Evolutionary conservation across 2,797 vertebrate genomes (phyloP).

Genomic region (Poecilia gillii): DNA sequence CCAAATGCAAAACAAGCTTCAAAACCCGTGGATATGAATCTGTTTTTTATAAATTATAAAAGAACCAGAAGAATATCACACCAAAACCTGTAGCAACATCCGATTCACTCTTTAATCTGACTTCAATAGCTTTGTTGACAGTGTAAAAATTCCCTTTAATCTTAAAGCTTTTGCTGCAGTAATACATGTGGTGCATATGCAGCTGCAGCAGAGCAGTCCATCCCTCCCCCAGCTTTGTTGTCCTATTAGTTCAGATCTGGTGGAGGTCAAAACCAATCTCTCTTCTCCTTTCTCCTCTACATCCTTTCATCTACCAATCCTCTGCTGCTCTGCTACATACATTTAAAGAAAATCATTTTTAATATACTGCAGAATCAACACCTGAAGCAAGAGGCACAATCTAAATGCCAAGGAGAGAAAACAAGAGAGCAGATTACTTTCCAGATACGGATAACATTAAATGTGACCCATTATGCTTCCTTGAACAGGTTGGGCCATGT

Average conservation of each 20-base stretch:
- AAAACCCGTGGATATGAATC: not conserved
- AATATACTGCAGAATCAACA: conserved; percentile 2
- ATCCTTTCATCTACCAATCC: conserved; percentile 35
- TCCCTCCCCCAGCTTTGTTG: conserved; percentile 35
- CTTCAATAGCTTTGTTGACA: not conserved
- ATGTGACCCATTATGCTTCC: no score
- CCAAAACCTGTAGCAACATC: not conserved
- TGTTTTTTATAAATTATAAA: not conserved
- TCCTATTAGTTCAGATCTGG: conserved; percentile 65
- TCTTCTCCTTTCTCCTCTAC: conserved; percentile 37
- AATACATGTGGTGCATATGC: not conserved
- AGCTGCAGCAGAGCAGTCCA: conserved; percentile 15
- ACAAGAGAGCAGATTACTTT: not conserved
- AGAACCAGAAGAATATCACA: not conserved
- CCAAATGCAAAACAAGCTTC: not conserved
- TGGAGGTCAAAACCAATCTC: conserved; percentile 69
- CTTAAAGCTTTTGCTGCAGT: not conserved
- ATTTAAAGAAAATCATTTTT: conserved; percentile 4
- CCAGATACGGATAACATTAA: not conserved
- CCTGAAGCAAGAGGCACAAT: not conserved
- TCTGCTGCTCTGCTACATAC: conserved; percentile 15
- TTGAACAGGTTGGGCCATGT: no score
- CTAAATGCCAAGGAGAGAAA: not conserved
- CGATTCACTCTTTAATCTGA: not conserved
- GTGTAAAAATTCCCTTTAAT: not conserved